Conservation (phyloP, 2,888 invertebrate genomes). For the Aphelenchoides bicaudatus region DNA sequence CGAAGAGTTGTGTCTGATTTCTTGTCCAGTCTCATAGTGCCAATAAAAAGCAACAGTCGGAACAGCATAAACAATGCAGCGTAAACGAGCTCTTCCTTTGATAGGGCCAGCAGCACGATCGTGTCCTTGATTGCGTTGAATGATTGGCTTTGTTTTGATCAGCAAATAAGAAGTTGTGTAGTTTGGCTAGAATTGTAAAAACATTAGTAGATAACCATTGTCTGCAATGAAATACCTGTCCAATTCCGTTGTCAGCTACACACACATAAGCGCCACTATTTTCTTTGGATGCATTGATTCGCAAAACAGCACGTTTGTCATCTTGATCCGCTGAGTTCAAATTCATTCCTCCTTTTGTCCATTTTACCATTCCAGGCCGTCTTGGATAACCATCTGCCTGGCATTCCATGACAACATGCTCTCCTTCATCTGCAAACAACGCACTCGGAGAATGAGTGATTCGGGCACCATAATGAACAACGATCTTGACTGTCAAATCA, state of each 20-base stretch:
- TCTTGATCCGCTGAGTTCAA: slow-evolving; percentile 33
- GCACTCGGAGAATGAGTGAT: slow-evolving; percentile 49
- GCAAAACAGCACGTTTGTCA: slow-evolving; percentile 39
- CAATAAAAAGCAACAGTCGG: slow-evolving; percentile 53
- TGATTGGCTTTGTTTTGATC: slow-evolving; percentile 48
- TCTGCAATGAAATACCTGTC: too few species aligned
- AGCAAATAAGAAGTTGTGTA: slow-evolving; percentile 47
- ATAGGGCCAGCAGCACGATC: slow-evolving; percentile 48
- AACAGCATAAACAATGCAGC: slow-evolving; percentile 51
- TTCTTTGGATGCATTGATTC: slow-evolving; percentile 50
- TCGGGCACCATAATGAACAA: slow-evolving; percentile 51
- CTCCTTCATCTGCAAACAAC: slow-evolving; percentile 49
- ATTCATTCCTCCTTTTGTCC: slow-evolving; percentile 37
- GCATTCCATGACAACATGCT: slow-evolving; percentile 55
- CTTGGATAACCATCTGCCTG: slow-evolving; percentile 54
- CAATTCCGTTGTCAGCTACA: slow-evolving; percentile 54
- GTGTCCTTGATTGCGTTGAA: slow-evolving; percentile 36
- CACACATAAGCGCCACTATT: slow-evolving; percentile 54
- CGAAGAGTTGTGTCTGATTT: slow-evolving; percentile 50
- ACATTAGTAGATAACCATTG: slow-evolving; percentile 23
- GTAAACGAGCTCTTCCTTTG: slow-evolving; percentile 29
- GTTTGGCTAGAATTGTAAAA: too few species aligned
- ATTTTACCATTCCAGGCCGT: slow-evolving; percentile 49
- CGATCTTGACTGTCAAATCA: slow-evolving; percentile 49
- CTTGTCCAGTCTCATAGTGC: slow-evolving; percentile 32